Evolutionary conservation across 2,888 invertebrate species (phyloP).

Genomic region (Metopia argyrocephala): DNA sequence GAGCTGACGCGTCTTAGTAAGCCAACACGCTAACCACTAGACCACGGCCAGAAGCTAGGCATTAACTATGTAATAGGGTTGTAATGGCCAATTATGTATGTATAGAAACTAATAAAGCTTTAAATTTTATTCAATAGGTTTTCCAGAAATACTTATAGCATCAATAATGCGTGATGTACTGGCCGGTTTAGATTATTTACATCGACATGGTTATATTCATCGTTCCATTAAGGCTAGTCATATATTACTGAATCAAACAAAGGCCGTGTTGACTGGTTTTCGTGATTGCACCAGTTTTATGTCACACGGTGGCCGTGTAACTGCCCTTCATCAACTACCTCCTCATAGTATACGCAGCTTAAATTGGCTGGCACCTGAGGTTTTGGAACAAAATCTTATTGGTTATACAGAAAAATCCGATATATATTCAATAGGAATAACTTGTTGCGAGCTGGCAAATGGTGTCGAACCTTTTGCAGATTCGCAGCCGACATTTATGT

Average conservation of each 20-base stretch:
- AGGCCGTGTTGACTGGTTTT: slow-evolving; percentile 87
- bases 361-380: slow-evolving; percentile 95
- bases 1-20: too few species aligned
- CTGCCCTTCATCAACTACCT: slow-evolving; percentile 87
- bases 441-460: slow-evolving; percentile 87
- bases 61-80: too few species aligned
- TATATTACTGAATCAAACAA: slow-evolving; percentile 85
- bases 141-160: slow-evolving; percentile 90
- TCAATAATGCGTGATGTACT: slow-evolving; percentile 89
- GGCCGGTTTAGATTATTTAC: slow-evolving; percentile 89
- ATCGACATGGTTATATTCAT: slow-evolving; percentile 90
- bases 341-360: slow-evolving; percentile 82
- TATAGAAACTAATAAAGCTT: too few species aligned
- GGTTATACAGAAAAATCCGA: slow-evolving; percentile 95
- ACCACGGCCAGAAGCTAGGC: too few species aligned
- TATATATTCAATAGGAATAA: slow-evolving; percentile 93
- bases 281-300: slow-evolving; percentile 88
- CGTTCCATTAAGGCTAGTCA: slow-evolving; percentile 91
- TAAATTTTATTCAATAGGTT: too few species aligned
- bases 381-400: slow-evolving; percentile 91
- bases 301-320: slow-evolving; percentile 84
- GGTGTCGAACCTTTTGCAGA: slow-evolving; percentile 93
- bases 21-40: too few species aligned
- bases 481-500: slow-evolving; percentile 92
- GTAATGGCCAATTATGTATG: too few species aligned